These are phyloP conservation scores for Anoplolepis gracilipes DNA, from an alignment of 1,140 invertebrate species.

Conservation along the genomic window DNA sequence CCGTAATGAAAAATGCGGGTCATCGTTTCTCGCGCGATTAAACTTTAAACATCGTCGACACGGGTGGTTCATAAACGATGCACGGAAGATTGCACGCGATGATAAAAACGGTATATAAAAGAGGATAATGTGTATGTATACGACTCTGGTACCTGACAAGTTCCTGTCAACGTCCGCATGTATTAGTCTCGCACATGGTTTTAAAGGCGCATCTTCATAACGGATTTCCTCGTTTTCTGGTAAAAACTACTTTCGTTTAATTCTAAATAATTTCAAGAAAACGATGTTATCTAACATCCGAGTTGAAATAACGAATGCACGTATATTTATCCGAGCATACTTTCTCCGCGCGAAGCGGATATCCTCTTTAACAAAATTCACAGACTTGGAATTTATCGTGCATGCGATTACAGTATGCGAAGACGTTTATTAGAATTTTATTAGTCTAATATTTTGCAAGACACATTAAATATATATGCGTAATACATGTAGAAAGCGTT, in stretches of 20 bases:
- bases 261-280: constrained; percentile 21
- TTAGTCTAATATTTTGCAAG: constrained; percentile 8
- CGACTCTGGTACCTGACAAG: constrained; percentile 66
- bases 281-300: constrained; percentile 27
- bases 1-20: constrained; percentile 22
- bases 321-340: constrained; percentile 29
- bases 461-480: not conserved
- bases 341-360: constrained; percentile 39
- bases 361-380: constrained; percentile 8
- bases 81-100: constrained; percentile 38
- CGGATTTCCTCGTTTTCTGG: constrained; percentile 16
- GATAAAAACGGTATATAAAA: constrained; percentile 43
- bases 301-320: constrained; percentile 6
- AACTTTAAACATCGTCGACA: too few species aligned
- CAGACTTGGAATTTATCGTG: constrained; percentile 3
- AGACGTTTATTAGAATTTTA: not conserved
- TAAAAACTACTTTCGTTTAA: constrained; percentile 31
- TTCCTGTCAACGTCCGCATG: constrained; percentile 67
- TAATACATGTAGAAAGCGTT: too few species aligned
- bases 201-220: constrained; percentile 31
- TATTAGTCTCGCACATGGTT: constrained; percentile 65
- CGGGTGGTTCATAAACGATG: not conserved
- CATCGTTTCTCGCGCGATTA: constrained; percentile 46
- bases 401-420: not conserved
- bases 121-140: constrained; percentile 76